Conservation (phyloP, 23 tunicate species). For the Trididemnum clinides region DNA sequence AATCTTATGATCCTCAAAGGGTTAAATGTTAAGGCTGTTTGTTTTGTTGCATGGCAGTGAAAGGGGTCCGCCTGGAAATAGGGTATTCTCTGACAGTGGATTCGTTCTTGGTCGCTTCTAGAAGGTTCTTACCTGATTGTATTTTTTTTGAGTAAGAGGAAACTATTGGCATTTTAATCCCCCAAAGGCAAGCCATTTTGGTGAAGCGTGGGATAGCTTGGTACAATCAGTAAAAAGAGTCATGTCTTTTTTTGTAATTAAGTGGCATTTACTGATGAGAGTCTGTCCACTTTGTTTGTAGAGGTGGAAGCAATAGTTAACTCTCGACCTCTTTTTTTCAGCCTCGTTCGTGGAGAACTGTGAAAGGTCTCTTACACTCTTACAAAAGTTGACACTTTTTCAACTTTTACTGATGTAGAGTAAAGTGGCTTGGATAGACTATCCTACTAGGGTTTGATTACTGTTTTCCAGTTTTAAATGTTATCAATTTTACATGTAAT, state of each 20-base stretch:
- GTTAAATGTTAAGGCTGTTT: no score
- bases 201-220: not conserved
- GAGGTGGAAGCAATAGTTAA: not conserved
- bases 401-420: no score
- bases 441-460: no score
- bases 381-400: no score
- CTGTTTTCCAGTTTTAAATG: no score
- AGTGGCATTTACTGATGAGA: not conserved
- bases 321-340: not conserved
- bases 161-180: not conserved
- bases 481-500: no score
- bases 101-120: not conserved
- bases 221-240: not conserved
- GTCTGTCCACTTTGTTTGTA: not conserved
- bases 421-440: no score
- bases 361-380: no score
- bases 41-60: not conserved
- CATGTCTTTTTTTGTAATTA: not conserved
- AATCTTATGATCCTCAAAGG: no score
- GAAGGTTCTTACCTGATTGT: not conserved
- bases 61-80: not conserved
- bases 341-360: no score
- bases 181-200: not conserved
- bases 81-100: not conserved
- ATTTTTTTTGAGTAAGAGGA: not conserved